phyloP scores from a whole-genome alignment of 2,113 vertebrate genomes.

The Pycnonotus jocosus region DNA sequence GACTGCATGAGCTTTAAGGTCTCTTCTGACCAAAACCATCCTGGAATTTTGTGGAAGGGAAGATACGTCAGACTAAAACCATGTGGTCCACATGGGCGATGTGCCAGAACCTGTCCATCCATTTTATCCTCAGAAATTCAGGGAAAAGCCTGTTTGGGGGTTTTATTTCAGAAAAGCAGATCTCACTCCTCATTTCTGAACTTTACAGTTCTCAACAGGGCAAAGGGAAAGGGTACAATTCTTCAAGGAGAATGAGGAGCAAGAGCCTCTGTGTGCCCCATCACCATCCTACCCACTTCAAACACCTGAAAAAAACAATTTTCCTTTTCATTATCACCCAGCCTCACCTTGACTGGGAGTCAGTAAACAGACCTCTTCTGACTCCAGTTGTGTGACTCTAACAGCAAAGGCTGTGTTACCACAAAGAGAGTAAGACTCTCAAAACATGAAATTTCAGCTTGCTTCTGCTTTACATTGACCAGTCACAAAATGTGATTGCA shows the following conservation, averaged over 20 bases:
- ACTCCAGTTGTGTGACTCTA: not conserved
- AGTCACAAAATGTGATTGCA: not conserved
- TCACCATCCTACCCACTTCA: not conserved
- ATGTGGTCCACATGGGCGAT: not conserved
- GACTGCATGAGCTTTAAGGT: rapidly evolving
- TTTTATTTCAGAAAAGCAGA: not conserved
- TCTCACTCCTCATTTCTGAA: rapidly evolving
- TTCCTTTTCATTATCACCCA: not conserved
- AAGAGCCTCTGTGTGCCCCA: not conserved
- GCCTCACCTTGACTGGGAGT: not conserved
- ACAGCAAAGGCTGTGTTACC: not conserved
- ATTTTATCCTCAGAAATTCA: not conserved
- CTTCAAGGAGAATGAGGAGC: not conserved
- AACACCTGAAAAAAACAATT: not conserved
- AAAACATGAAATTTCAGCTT: rapidly evolving
- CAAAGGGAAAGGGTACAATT: not conserved
- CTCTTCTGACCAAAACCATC: not conserved
- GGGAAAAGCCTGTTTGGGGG: not conserved
- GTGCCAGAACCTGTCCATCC: not conserved
- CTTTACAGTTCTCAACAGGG: not conserved
- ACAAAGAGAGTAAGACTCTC: not conserved
- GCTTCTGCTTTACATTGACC: not conserved
- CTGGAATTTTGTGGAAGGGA: not conserved
- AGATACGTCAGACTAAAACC: not conserved
- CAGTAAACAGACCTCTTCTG: not conserved